A percentile compares a stretch with the other conserved stretches of the same genome.
phyloP scores from a whole-genome alignment of 2,113 vertebrate species.

The Psilopsiagon aymara region DNA sequence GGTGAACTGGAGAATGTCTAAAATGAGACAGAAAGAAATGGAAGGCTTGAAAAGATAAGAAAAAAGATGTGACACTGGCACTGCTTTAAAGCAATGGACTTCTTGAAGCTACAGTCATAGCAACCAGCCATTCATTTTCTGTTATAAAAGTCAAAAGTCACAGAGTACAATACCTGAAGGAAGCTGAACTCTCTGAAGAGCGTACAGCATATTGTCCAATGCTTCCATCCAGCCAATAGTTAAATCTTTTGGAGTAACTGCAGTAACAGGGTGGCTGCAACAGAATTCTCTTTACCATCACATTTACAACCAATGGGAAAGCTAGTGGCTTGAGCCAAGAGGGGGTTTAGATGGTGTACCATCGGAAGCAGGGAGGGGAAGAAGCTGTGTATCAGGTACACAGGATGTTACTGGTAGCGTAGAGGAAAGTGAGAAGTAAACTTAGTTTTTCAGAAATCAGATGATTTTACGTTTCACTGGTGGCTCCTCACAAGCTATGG shows the following conservation, averaged over 20 bases:
- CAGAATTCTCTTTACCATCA: not conserved
- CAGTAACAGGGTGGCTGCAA: not conserved
- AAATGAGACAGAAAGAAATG: not conserved
- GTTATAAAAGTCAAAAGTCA: not conserved
- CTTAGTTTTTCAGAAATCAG: not conserved
- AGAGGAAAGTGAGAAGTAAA: not conserved
- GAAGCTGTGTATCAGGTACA: not conserved
- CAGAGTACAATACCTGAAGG: not conserved
- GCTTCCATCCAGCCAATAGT: not conserved
- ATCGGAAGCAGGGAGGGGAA: not conserved
- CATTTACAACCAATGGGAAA: not conserved
- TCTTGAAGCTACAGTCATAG: not conserved
- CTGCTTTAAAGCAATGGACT: not conserved
- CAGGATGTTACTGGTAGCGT: not conserved
- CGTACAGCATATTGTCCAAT: not conserved
- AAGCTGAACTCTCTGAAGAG: not conserved
- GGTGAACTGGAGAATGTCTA: not conserved
- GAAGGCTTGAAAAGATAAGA: not conserved
- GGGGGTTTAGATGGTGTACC: not conserved
- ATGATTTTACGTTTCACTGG: not conserved
- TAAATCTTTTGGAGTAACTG: not conserved
- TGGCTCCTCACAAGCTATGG: not conserved
- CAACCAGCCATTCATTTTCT: not conserved
- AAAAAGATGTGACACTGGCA: not conserved
- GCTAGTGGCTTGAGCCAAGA: not conserved